phyloP scores from a whole-genome alignment of 2,888 invertebrate species.

The Caenorhabditis sinica region DNA sequence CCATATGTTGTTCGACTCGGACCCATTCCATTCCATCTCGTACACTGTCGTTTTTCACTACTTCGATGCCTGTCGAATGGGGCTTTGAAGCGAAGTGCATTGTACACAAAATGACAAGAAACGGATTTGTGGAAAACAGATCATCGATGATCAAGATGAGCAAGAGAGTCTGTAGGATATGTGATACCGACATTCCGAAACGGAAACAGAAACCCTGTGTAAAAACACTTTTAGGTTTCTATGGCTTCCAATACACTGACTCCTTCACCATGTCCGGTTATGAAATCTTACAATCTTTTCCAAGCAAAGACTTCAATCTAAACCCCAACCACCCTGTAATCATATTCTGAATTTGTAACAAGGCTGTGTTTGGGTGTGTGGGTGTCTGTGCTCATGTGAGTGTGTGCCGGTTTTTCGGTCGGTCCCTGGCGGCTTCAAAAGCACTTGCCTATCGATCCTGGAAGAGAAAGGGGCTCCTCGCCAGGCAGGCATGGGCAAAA shows the following conservation, averaged over 20 bases:
- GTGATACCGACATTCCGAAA: no score
- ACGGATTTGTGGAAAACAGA: conserved; percentile 20
- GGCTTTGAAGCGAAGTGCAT: conserved; percentile 5
- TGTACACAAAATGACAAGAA: conserved; percentile 29
- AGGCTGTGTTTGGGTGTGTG: conserved; percentile 12
- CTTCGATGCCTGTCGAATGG: conserved; percentile 35
- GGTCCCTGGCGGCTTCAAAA: conserved; percentile 58
- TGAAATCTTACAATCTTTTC: no score
- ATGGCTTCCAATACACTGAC: no score
- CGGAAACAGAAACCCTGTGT: no score
- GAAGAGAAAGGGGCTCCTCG: conserved; percentile 1
- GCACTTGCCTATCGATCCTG: conserved; percentile 54
- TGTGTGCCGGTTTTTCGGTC: conserved; percentile 38
- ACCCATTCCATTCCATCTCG: conserved; percentile 52
- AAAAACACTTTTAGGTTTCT: no score
- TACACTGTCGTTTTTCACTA: conserved; percentile 50
- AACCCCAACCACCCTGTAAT: conserved; percentile 43
- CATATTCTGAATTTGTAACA: conserved; percentile 42
- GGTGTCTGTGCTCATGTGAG: conserved; percentile 4
- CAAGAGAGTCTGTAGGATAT: no score
- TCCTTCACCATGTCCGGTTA: no score
- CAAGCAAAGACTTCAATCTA: no score
- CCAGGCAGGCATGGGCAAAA: conserved; percentile 25
- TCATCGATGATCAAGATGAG: conserved; percentile 12
- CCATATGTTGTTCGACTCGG: conserved; percentile 61